A percentile compares a stretch with the other conserved stretches of the same genome.
Evolutionary conservation across 2,888 invertebrate species (phyloP).

Genomic region (Folsomia manolachei): DNA sequence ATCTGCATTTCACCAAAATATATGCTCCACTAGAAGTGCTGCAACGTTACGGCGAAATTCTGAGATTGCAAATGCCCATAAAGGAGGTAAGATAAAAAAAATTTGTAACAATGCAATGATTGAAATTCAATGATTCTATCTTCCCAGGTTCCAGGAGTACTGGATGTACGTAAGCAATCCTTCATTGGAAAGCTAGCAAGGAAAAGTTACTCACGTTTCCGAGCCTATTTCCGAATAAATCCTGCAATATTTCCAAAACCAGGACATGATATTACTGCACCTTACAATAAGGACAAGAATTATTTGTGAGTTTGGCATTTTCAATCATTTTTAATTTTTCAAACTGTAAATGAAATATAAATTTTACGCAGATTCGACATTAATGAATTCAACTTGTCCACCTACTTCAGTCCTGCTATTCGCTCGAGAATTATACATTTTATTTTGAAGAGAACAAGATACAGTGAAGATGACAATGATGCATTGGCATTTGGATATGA

Average conservation of each 20-base stretch:
- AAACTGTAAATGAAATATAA: neutral
- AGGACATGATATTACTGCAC: slow-evolving; percentile 76
- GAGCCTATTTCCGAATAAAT: neutral
- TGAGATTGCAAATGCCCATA: slow-evolving; percentile 90
- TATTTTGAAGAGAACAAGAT: slow-evolving; percentile 81
- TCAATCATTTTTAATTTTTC: neutral
- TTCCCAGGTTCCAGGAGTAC: neutral
- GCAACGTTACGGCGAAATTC: slow-evolving; percentile 81
- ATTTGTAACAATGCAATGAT: neutral
- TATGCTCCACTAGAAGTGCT: slow-evolving; percentile 80
- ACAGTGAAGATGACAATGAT: slow-evolving; percentile 61
- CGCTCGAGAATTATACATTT: slow-evolving; percentile 87
- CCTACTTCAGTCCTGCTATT: slow-evolving; percentile 78
- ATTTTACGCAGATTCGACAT: slow-evolving; percentile 25
- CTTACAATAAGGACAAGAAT: slow-evolving; percentile 84
- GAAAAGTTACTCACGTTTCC: too few relatives aligned
- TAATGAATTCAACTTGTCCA: slow-evolving; percentile 23
- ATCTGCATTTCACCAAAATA: slow-evolving; percentile 67
- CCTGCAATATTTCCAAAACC: slow-evolving; percentile 67
- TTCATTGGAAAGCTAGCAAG: too few relatives aligned
- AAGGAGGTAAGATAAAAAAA: slow-evolving; percentile 63
- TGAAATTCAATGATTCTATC: neutral
- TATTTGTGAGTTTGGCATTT: slow-evolving; percentile 71
- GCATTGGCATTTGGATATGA: slow-evolving; percentile 79
- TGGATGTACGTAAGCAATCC: neutral